Percentiles rank a stretch among this genome's conserved stretches.
phyloP scores from a whole-genome alignment of 2,797 vertebrate species.

The Arvicola amphibius region DNA sequence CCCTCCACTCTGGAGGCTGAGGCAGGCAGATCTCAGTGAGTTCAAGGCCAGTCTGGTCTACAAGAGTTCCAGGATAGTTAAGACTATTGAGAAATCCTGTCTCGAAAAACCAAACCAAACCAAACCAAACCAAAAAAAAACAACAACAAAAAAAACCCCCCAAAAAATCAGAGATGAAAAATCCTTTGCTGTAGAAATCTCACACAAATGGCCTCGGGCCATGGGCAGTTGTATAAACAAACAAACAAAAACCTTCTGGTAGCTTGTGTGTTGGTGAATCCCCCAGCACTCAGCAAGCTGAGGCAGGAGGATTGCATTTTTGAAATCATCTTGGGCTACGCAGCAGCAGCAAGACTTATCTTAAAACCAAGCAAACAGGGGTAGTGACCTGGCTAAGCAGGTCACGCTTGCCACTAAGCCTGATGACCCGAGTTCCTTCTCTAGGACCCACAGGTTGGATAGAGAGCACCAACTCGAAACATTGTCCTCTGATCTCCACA shows the following conservation, averaged over 20 bases:
- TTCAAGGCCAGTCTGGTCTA: too few species aligned
- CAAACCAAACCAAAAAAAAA: too few species aligned
- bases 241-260: neutral
- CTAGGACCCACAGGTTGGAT: neutral
- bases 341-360: neutral
- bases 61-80: too few species aligned
- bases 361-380: neutral
- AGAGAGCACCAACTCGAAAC: neutral
- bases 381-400: neutral
- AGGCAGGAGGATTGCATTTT: neutral
- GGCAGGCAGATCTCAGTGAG: too few species aligned
- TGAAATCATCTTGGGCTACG: neutral
- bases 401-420: neutral
- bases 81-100: too few species aligned
- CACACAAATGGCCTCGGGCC: constrained; percentile 1
- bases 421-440: neutral
- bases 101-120: too few species aligned
- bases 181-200: constrained; percentile 56
- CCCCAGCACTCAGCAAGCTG: neutral
- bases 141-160: too few species aligned
- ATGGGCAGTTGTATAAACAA: neutral
- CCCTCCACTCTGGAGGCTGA: too few species aligned
- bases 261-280: neutral
- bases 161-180: constrained; percentile 2
- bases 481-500: neutral